phyloP scores from a whole-genome alignment of 2,113 vertebrate species.

The Corydoras maculifer region DNA sequence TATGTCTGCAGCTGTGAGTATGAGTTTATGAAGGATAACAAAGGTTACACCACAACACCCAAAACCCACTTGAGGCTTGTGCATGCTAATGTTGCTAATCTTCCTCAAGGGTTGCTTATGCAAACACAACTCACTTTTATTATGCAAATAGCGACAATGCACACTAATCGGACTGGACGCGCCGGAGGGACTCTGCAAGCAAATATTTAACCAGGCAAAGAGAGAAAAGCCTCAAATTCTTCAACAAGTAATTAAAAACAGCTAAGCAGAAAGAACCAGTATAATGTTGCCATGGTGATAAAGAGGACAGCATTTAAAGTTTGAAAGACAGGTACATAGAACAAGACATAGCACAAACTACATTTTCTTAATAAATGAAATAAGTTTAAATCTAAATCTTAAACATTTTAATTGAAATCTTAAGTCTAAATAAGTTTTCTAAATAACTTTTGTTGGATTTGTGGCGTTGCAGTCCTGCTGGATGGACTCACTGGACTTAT shows the following conservation, averaged over 20 bases:
- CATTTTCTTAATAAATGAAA: no score
- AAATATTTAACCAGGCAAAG: constrained; percentile 37
- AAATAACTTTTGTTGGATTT: no score
- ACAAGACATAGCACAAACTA: background rate
- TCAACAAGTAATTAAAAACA: constrained; percentile 67
- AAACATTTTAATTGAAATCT: no score
- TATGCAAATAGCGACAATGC: constrained; percentile 65
- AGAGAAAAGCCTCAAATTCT: constrained; percentile 51
- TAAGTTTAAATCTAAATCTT: no score
- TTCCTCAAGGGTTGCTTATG: constrained; percentile 57
- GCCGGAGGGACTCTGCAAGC: constrained; percentile 45
- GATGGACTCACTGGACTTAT: no score
- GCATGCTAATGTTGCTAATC: constrained; percentile 57
- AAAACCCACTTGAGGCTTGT: constrained; percentile 10
- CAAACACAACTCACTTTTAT: constrained; percentile 61
- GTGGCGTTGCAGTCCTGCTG: no score
- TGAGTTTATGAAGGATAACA: constrained; percentile 3
- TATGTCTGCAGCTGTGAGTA: background rate
- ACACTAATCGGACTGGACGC: constrained; percentile 64
- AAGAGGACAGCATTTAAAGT: constrained; percentile 15
- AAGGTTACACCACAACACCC: constrained; percentile 20
- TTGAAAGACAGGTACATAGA: background rate
- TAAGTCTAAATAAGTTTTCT: no score
- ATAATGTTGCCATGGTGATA: constrained; percentile 42
- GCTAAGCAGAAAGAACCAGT: constrained; percentile 38